A percentile compares a stretch with the other conserved stretches of the same genome.
phyloP scores from a whole-genome alignment of 2,888 invertebrate species.

The Tetragonisca angustula region DNA sequence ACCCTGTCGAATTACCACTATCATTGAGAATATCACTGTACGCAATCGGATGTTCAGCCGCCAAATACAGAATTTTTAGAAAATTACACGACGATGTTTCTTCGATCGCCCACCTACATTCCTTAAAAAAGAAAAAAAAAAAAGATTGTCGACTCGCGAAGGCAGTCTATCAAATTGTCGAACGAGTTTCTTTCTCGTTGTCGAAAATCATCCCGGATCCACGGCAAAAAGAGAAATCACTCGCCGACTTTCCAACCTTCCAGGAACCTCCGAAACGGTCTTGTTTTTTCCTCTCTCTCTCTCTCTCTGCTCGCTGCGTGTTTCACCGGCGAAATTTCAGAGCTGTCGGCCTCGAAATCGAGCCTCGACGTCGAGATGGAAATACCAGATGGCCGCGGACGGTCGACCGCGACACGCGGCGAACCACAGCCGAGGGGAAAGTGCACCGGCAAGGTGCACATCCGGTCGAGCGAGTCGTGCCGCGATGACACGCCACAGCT shows the following conservation, averaged over 20 bases:
- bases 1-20: slow-evolving; percentile 41
- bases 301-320: not conserved
- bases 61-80: slow-evolving; percentile 58
- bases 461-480: slow-evolving; percentile 30
- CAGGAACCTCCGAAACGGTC: slow-evolving; percentile 63
- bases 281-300: slow-evolving; percentile 42
- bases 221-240: slow-evolving; percentile 70
- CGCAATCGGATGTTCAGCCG: slow-evolving; percentile 53
- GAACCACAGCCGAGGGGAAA: slow-evolving; percentile 48
- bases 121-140: not conserved
- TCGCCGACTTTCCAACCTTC: slow-evolving; percentile 73
- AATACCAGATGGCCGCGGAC: slow-evolving; percentile 33
- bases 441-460: slow-evolving; percentile 51
- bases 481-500: not conserved
- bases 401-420: not conserved
- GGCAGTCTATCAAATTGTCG: not conserved
- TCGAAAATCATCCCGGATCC: slow-evolving; percentile 45
- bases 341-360: slow-evolving; percentile 39
- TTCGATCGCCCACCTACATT: not conserved
- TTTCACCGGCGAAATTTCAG: slow-evolving; percentile 62
- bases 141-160: not conserved
- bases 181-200: not conserved
- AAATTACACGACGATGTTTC: not conserved
- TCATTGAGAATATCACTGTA: slow-evolving; percentile 49
- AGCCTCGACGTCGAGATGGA: slow-evolving; percentile 54